These are phyloP conservation scores for Dastarcus helophoroides DNA, from an alignment of 2,888 invertebrate species.

Conservation along the genomic window DNA sequence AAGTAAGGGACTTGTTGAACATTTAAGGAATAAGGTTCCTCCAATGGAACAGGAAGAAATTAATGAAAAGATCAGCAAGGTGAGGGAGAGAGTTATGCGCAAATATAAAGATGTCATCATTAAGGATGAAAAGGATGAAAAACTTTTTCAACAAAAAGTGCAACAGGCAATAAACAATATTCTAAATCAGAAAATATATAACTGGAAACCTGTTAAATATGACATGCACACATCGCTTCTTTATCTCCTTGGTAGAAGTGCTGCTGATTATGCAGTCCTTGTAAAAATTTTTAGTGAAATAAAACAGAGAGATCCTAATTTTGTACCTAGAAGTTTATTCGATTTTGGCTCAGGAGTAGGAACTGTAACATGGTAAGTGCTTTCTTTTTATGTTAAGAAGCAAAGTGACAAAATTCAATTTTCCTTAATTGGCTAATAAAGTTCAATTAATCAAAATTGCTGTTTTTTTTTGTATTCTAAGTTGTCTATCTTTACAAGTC, in stretches of 20 bases:
- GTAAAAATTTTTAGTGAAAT: constrained; percentile 66
- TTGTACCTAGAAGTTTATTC: constrained; percentile 65
- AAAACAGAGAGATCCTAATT: constrained; percentile 47
- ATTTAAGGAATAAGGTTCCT: constrained; percentile 49
- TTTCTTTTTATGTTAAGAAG: neutral
- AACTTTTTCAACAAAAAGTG: no score
- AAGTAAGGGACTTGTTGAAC: constrained; percentile 43
- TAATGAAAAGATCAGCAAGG: constrained; percentile 36
- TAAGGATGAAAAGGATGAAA: constrained; percentile 38
- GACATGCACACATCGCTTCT: constrained; percentile 51
- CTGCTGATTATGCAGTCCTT: constrained; percentile 65
- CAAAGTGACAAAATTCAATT: no score
- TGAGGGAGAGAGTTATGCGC: constrained; percentile 27
- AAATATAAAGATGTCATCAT: constrained; percentile 8
- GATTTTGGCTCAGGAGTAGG: constrained; percentile 92
- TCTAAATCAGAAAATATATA: constrained; percentile 51
- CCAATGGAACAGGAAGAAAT: constrained; percentile 52
- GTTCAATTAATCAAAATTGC: no score
- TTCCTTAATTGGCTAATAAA: no score
- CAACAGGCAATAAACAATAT: constrained; percentile 43
- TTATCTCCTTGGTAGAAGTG: constrained; percentile 60
- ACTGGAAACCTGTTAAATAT: constrained; percentile 66
- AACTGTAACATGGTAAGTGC: constrained; percentile 59
- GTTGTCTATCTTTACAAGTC: no score
- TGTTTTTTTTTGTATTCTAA: no score